These are phyloP conservation scores for Synodontis membranacea DNA, from an alignment of 2,113 vertebrate species.

Conservation along the genomic window DNA sequence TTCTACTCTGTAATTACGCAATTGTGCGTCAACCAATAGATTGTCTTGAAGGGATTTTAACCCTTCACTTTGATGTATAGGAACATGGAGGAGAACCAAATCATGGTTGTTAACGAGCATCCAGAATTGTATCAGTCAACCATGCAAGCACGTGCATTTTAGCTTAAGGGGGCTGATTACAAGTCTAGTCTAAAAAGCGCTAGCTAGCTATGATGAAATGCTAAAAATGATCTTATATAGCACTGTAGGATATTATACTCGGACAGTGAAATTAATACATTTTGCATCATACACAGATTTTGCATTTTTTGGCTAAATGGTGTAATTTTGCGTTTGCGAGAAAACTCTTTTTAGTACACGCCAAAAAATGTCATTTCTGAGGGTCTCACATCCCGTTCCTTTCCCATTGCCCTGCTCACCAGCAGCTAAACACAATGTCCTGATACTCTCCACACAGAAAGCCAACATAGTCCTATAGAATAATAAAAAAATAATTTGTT, in stretches of 20 bases:
- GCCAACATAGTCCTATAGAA: too few relatives aligned
- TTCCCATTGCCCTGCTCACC: too few relatives aligned
- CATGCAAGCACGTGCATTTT: neutral
- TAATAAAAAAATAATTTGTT: too few relatives aligned
- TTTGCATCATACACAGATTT: neutral
- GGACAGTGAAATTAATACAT: neutral
- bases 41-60: neutral
- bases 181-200: neutral
- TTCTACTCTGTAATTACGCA: neutral
- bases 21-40: neutral
- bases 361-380: too few relatives aligned
- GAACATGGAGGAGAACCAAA: neutral
- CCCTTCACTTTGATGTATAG: neutral
- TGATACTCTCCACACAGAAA: too few relatives aligned
- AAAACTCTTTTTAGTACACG: neutral
- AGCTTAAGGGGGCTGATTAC: neutral
- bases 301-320: neutral
- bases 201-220: neutral
- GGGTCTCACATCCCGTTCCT: too few relatives aligned
- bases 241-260: neutral
- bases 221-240: neutral
- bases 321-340: neutral
- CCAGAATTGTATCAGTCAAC: too few relatives aligned
- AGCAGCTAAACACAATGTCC: too few relatives aligned
- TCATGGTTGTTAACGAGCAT: neutral